Base-by-base conservation (phyloP, 53 echinoderm and acorn worm genomes). In the Paelopatides confundens region DNA sequence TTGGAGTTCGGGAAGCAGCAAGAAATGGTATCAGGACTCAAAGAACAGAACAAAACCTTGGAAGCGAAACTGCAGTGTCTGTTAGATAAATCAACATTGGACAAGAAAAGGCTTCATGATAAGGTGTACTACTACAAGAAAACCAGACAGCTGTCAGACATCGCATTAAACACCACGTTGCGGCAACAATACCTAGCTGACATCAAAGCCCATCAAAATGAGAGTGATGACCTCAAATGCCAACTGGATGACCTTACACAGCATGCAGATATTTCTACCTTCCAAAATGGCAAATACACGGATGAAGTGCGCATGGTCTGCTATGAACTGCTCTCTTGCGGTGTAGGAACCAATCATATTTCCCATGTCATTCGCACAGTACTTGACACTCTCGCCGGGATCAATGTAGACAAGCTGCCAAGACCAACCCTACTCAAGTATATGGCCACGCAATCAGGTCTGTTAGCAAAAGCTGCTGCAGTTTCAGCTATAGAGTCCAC, bases 161-260 rank as follows among this genome's bases (percentile, higher is more conserved):
- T 63, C 13, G 63, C 63, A 7, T 63, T 63, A 63, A 15, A 63
- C 63, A 63, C 8, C 63, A 63, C 63, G 8, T 15, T 63, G 13
- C 63, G 63, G 8, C 63, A 63, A 15, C 63, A 63, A 63, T 63
- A 63, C 63, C 63, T 63, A 63, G 31, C 58, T 8, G 48, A 53
- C 64, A 54, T 32, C 62, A 62, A 28, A 21, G 63, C 63, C 39
- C 24, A 74, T 2, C 90, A 91, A 69, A 12, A 7, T 0, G 85
- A 90, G 54, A 87, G 87, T 88, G 88, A 93, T 26, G 5, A 35
- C 0, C 90, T 90, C 0, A 63, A 47, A 32, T 32, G 28, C 37
- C 23, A 94, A 7, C 28, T 94, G 26, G 91, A 91, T 82, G 91
- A 94, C 87, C 82, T 94, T 1, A 94, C 91, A 86, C 91, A 85